phyloP scores from a whole-genome alignment of 2,797 vertebrate species.

The Echeneis naucrates region DNA sequence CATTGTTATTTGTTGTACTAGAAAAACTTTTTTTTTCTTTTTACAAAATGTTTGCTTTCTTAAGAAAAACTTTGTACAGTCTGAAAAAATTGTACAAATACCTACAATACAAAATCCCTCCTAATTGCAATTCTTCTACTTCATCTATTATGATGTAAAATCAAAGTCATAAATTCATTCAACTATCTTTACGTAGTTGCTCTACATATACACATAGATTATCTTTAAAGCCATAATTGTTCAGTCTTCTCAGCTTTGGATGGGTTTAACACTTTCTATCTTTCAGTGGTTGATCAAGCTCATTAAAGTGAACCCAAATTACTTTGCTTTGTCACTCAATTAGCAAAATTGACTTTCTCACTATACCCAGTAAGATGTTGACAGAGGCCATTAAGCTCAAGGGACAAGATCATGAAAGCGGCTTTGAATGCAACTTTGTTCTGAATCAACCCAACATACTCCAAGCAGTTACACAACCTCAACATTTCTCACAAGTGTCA shows the following conservation, averaged over 20 bases:
- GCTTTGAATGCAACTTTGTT: conserved; percentile 30
- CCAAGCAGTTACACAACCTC: not conserved
- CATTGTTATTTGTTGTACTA: not conserved
- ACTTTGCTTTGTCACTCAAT: conserved; percentile 64
- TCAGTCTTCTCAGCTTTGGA: conserved; percentile 1
- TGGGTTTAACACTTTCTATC: conserved; percentile 53
- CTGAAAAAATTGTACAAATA: not conserved
- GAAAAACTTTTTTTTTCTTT: not conserved
- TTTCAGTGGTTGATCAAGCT: conserved; percentile 37
- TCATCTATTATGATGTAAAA: too few relatives aligned
- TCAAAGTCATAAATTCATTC: too few relatives aligned
- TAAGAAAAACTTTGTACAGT: not conserved
- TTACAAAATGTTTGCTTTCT: not conserved
- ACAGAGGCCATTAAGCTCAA: conserved; percentile 30
- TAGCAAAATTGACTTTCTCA: conserved; percentile 50
- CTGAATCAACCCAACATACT: conserved; percentile 6
- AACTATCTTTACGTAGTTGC: not conserved
- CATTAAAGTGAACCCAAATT: conserved; percentile 44
- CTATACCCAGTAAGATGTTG: conserved; percentile 33
- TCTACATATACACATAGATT: not conserved
- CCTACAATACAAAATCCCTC: not conserved
- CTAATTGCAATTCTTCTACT: not conserved
- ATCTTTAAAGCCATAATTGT: conserved; percentile 5
- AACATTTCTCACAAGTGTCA: not conserved
- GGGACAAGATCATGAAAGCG: conserved; percentile 35